These are phyloP conservation scores for Calameuta pallipes DNA, from an alignment of 2,888 invertebrate genomes.

Conservation along the genomic window DNA sequence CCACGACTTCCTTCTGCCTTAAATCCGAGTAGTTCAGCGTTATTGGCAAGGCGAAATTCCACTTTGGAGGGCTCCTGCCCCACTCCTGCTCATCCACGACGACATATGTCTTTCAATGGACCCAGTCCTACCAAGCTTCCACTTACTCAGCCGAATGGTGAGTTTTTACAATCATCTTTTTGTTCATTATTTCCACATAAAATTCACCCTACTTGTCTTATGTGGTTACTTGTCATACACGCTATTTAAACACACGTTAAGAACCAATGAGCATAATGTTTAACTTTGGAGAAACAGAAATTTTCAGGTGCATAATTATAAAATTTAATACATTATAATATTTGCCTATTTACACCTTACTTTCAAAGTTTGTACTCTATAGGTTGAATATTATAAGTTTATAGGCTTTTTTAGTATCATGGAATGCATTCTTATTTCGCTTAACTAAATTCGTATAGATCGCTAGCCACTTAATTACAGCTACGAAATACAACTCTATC, in stretches of 20 bases:
- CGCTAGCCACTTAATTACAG: background rate
- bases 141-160: constrained; percentile 61
- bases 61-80: constrained; percentile 54
- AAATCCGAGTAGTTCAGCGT: constrained; percentile 58
- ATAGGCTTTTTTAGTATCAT: no score
- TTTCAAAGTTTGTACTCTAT: no score
- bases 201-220: background rate
- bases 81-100: constrained; percentile 48
- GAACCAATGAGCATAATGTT: no score
- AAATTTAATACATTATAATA: no score
- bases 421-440: background rate
- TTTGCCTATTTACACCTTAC: no score
- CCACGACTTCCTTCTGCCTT: constrained; percentile 56
- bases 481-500: no score
- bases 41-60: constrained; percentile 61
- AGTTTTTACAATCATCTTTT: constrained; percentile 10
- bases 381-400: no score
- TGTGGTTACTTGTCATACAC: background rate
- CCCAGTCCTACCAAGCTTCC: constrained; percentile 60
- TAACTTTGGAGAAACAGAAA: no score
- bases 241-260: no score
- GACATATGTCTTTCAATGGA: constrained; percentile 64
- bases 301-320: no score
- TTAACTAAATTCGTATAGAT: background rate
- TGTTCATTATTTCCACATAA: background rate